phyloP scores from a whole-genome alignment of 2,888 invertebrate genomes.

The Drosophila eohydei region DNA sequence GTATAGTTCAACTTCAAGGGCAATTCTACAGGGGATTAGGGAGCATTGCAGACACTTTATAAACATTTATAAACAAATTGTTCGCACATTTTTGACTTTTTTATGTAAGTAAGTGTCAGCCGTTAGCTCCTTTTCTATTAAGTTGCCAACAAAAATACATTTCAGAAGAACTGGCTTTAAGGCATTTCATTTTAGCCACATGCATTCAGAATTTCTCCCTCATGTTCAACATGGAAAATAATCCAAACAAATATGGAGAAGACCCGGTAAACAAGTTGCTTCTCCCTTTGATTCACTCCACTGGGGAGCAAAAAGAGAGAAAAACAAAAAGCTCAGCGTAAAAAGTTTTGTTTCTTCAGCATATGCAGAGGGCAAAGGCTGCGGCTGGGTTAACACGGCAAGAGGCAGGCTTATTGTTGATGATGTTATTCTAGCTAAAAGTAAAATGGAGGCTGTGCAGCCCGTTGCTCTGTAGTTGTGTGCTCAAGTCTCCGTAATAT shows the following conservation, averaged over 20 bases:
- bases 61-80: neutral
- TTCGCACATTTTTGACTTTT: conserved; percentile 1
- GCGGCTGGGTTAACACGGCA: neutral
- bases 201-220: conserved; percentile 7
- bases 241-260: conserved; percentile 34
- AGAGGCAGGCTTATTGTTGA: neutral
- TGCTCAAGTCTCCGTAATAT: conserved; percentile 30
- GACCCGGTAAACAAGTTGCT: conserved; percentile 64
- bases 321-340: conserved; percentile 1
- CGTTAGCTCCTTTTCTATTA: conserved; percentile 3
- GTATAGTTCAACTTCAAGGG: conserved; percentile 2
- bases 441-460: conserved; percentile 49
- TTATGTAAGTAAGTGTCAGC: neutral
- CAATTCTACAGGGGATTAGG: neutral
- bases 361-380: conserved; percentile 25
- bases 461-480: conserved; percentile 32
- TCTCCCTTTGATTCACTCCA: conserved; percentile 48
- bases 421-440: conserved; percentile 33
- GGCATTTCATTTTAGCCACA: conserved; percentile 9
- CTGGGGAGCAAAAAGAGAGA: conserved; percentile 6
- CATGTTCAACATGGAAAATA: conserved; percentile 9
- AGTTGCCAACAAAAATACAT: conserved; percentile 12
- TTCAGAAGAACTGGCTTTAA: conserved; percentile 18
- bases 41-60: neutral
- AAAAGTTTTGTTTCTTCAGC: conserved; percentile 39